Percentiles rank a stretch among this genome's conserved stretches.
These are phyloP conservation scores for Nestor notabilis DNA, from an alignment of 2,113 vertebrate genomes.

Conservation along the genomic window DNA sequence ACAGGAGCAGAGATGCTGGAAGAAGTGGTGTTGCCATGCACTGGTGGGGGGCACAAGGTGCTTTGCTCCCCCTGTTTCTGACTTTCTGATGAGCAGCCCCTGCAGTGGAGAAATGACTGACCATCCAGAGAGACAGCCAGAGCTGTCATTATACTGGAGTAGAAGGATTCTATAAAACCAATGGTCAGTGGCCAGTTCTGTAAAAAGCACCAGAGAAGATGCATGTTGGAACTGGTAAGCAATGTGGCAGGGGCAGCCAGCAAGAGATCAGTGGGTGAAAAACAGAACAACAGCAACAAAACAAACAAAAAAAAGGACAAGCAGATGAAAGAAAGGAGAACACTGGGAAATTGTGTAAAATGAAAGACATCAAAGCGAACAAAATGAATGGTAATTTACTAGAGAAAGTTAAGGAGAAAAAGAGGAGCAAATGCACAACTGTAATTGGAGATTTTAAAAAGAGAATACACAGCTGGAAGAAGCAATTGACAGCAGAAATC, in stretches of 20 bases:
- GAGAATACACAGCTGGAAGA: not conserved
- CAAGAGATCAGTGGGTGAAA: not conserved
- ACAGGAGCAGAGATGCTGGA: not conserved
- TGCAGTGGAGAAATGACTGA: not conserved
- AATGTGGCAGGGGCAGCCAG: not conserved
- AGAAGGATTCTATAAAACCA: not conserved
- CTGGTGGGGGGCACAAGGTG: fast-evolving
- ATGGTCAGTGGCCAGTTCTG: not conserved
- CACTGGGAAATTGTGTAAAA: not conserved
- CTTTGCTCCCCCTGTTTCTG: not conserved
- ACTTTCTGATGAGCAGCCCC: not conserved
- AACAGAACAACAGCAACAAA: not conserved
- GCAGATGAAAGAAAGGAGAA: not conserved
- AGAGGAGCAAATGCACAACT: not conserved
- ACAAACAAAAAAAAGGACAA: not conserved
- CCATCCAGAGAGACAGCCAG: not conserved
- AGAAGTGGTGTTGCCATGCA: not conserved
- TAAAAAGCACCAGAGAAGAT: not conserved
- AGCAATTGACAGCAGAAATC: not conserved
- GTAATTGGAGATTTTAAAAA: not conserved
- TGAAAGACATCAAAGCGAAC: not conserved
- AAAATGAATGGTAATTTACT: not conserved
- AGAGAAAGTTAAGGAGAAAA: not conserved
- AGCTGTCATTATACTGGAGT: not conserved
- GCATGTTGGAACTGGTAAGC: not conserved